Base-by-base conservation (phyloP, 2,797 vertebrate genomes). In the Sebastes trivittatus region DNA sequence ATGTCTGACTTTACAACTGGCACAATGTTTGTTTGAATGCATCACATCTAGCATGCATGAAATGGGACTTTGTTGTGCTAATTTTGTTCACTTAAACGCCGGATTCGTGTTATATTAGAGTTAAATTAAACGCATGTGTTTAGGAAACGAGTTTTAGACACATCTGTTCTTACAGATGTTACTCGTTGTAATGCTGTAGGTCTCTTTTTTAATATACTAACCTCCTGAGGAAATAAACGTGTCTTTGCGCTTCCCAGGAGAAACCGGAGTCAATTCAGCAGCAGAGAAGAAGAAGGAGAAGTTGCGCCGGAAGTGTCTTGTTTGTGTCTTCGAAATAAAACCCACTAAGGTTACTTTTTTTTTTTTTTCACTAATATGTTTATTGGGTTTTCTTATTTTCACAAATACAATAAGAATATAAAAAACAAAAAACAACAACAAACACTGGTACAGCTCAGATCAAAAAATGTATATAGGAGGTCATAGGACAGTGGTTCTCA, bases 211-310 rank as follows among this genome's bases (percentile, higher is more conserved):
- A 66, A 63, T 70, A 29, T 61, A 83, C 84, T 36, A 68, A 84
- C 75, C 77, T 83, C 82, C 29, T 34, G 65, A 14, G 7, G 34
- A 32, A 1, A 14, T 23, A 27, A 49, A 58, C n/a, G 68, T 22
- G 80, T 84, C 69, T 77, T 67, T 82, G 76, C 88, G 82, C 83
- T 86, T 79, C 80, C 52, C 80, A n/a, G 5, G 63, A 88, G 75
- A 85, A 85, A 80, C 38, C 66, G 32, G 77, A 89, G 83, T 76
- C n/a, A 85, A 84, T 75, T n/a, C 70, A 23, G 20, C 69, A 9
- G 25, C 2, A 13, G 2, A 11, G 14, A 18, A 9, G 2, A 2
- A 42, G 2, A 2, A 42, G 38, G 16, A 32, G 22, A 29, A 25
- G 4, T 1, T 1, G 1, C 10, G 6, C 61, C 66, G 72, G 59